phyloP scores from a whole-genome alignment of 2,113 vertebrate genomes.

The Podocnemis expansa region DNA sequence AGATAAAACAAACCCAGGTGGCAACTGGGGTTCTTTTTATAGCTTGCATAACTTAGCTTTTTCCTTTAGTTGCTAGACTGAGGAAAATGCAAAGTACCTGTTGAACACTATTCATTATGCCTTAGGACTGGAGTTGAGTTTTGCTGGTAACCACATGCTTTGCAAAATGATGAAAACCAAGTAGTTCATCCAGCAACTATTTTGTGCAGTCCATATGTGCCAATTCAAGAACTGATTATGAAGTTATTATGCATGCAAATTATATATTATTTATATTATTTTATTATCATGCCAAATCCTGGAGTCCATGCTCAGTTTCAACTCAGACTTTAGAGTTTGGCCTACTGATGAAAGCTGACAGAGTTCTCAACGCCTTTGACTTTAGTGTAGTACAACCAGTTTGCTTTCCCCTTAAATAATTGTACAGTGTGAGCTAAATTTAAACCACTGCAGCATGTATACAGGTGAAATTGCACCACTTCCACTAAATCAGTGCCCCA shows the following conservation, averaged over 20 bases:
- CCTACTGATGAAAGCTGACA: neutral
- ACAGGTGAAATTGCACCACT: neutral
- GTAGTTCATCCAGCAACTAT: neutral
- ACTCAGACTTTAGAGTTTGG: neutral
- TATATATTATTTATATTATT: too few relatives aligned
- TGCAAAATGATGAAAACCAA: neutral
- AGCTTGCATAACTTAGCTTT: neutral
- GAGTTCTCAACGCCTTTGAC: neutral
- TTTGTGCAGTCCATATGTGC: neutral
- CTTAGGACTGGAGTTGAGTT: neutral
- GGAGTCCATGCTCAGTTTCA: neutral
- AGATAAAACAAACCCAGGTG: rapidly evolving
- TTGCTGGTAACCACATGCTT: neutral
- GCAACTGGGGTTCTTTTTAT: neutral
- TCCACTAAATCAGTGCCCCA: neutral
- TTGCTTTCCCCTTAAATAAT: too few relatives aligned
- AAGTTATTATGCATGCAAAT: too few relatives aligned
- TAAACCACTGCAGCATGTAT: neutral
- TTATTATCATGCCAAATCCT: neutral
- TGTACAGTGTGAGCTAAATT: neutral
- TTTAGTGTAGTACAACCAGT: neutral
- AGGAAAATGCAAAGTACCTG: neutral
- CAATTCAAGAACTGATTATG: too few relatives aligned
- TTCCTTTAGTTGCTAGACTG: neutral
- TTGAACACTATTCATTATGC: neutral